Conservation (phyloP, 2,113 vertebrate species). For the Phalacrocorax brasilianus region DNA sequence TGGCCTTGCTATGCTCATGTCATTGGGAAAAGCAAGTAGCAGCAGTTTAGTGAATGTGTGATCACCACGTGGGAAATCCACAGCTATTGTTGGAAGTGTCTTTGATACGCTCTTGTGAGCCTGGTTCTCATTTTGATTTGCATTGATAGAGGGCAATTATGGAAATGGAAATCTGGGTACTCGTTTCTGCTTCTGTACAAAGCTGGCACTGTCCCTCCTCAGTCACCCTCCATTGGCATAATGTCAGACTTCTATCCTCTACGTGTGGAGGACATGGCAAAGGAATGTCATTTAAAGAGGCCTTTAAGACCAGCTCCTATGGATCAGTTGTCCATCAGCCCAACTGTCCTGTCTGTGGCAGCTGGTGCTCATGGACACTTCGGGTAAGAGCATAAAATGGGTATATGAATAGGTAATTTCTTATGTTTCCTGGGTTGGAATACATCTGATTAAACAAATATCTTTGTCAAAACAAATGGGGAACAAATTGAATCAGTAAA, state of each 20-base stretch:
- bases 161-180: neutral
- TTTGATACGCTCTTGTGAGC: neutral
- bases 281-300: neutral
- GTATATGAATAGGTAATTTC: neutral
- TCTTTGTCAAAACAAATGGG: neutral
- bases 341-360: neutral
- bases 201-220: neutral
- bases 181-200: neutral
- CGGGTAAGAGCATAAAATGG: neutral
- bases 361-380: neutral
- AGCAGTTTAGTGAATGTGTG: neutral
- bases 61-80: neutral
- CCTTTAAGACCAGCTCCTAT: neutral
- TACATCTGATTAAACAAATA: conserved; percentile 40
- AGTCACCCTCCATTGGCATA: neutral
- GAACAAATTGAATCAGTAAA: conserved; percentile 29
- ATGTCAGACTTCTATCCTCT: neutral
- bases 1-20: neutral
- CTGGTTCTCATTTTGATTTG: neutral
- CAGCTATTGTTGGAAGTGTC: neutral
- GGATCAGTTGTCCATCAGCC: neutral
- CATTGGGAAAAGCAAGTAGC: neutral
- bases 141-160: neutral
- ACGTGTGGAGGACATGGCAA: neutral
- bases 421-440: neutral